Evolutionary conservation across 2,113 vertebrate species (phyloP).

Genomic region (Dromiciops gliroides): DNA sequence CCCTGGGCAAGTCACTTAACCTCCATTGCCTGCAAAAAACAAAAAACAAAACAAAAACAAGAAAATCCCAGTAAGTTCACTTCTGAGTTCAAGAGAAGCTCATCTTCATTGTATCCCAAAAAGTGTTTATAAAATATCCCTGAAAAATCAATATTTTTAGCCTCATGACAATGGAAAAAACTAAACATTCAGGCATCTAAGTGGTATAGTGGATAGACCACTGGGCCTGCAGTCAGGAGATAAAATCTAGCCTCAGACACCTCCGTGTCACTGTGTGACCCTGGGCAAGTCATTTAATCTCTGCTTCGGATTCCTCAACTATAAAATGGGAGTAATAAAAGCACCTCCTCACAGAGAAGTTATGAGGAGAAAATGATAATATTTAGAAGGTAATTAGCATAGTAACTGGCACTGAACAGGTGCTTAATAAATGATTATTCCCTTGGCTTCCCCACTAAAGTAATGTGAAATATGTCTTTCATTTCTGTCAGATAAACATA

Average conservation of each 20-base stretch:
- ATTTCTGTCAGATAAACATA: background rate
- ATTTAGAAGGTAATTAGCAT: background rate
- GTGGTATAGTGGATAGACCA: background rate
- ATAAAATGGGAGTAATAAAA: background rate
- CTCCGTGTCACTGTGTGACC: background rate
- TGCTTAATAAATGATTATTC: background rate
- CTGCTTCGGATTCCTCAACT: background rate
- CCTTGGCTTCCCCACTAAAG: background rate
- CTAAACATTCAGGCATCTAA: background rate
- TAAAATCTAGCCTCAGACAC: background rate
- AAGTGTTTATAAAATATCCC: slow-evolving; percentile 33
- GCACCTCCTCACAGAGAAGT: background rate
- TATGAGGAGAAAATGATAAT: background rate
- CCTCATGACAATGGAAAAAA: slow-evolving; percentile 18
- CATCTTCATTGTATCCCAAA: slow-evolving; percentile 49
- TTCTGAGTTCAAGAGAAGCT: slow-evolving; percentile 57
- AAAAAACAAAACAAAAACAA: too few species aligned
- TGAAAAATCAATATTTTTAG: slow-evolving; percentile 32
- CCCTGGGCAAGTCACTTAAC: too few species aligned
- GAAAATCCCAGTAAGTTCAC: slow-evolving; percentile 46
- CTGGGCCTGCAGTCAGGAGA: background rate
- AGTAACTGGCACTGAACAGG: background rate
- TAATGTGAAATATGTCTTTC: background rate
- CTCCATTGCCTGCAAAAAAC: too few species aligned
- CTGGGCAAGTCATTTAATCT: background rate